Evolutionary conservation across 2,113 vertebrate species (phyloP).

Genomic region (Romanogobio albipinnatus): DNA sequence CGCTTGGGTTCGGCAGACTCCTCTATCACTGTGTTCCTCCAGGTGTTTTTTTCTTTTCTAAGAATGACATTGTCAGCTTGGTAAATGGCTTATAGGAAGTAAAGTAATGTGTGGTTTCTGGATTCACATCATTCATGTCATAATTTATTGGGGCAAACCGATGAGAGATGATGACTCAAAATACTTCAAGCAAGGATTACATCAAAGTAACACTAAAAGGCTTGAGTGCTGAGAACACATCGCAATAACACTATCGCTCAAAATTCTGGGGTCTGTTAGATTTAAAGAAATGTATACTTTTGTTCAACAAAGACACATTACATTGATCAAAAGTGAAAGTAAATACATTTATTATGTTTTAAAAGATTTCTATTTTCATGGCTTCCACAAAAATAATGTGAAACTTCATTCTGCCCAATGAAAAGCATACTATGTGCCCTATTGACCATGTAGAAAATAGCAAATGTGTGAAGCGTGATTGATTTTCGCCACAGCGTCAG

Average conservation of each 20-base stretch:
- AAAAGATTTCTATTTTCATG: background rate
- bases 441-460: too few relatives aligned
- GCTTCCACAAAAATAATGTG: background rate
- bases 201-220: conserved; percentile 4
- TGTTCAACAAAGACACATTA: background rate
- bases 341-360: background rate
- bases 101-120: background rate
- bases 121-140: conserved; percentile 6
- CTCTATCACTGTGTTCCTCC: background rate
- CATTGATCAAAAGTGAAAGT: background rate
- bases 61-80: conserved; percentile 10
- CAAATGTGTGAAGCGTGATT: too few relatives aligned
- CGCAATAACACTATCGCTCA: background rate
- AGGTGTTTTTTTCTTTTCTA: background rate
- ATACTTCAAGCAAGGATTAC: background rate
- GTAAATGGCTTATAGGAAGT: background rate
- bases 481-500: too few relatives aligned
- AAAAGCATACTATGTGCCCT: too few relatives aligned
- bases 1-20: background rate
- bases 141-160: conserved; percentile 9
- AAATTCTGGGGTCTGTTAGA: background rate
- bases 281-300: background rate
- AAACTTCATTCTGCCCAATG: too few relatives aligned
- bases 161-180: background rate
- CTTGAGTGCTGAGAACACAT: background rate